phyloP scores from a whole-genome alignment of 2,113 vertebrate species.

The Saimiri boliviensis region DNA sequence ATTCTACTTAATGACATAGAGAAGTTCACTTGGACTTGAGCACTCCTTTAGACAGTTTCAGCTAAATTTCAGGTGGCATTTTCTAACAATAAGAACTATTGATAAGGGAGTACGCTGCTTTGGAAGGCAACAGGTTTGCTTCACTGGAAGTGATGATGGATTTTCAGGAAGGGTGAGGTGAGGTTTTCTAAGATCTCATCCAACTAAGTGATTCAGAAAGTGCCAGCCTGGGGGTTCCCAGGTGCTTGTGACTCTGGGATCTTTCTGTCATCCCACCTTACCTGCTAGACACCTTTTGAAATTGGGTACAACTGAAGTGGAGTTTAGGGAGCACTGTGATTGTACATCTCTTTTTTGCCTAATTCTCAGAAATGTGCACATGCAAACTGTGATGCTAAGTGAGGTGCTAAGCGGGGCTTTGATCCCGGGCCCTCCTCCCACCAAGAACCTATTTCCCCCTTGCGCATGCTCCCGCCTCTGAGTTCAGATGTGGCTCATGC shows the following conservation, averaged over 20 bases:
- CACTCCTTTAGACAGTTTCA: not conserved
- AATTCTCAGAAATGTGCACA: not conserved
- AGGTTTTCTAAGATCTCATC: not conserved
- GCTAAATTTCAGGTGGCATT: not conserved
- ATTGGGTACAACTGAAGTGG: not conserved
- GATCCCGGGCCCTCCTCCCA: not conserved
- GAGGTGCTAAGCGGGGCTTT: fast-evolving
- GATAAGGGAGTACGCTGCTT: not conserved
- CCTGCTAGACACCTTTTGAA: not conserved
- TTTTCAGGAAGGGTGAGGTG: not conserved
- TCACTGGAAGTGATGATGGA: not conserved
- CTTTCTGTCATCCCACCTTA: not conserved
- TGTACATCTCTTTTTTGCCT: not conserved
- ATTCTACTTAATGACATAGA: not conserved
- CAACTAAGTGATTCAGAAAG: not conserved
- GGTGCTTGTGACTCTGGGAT: not conserved
- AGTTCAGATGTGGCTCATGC: not conserved
- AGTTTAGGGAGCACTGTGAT: not conserved
- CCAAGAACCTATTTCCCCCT: not conserved
- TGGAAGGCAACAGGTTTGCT: not conserved
- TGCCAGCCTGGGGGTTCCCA: not conserved
- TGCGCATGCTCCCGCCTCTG: not conserved
- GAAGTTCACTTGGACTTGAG: not conserved
- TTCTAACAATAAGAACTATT: not conserved
- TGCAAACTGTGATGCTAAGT: not conserved